Percentiles rank a stretch among this genome's conserved stretches.
Evolutionary conservation across 23 tunicate species (phyloP).

Genomic region (Phallusia fumigata): DNA sequence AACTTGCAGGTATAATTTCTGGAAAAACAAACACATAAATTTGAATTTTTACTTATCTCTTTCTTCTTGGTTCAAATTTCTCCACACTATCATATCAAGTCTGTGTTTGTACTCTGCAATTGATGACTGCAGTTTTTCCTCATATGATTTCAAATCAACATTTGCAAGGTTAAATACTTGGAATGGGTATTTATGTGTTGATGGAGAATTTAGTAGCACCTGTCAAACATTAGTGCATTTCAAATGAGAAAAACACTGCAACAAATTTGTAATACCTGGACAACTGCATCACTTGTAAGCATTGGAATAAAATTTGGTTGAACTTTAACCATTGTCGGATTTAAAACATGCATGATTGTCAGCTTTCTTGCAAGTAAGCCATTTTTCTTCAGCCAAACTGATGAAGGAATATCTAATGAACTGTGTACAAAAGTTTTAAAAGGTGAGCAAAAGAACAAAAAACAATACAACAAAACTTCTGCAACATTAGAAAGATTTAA

Average conservation of each 20-base stretch:
- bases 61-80: slow-evolving; percentile 30
- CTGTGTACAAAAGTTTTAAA: slow-evolving; percentile 19
- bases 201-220: slow-evolving; percentile 12
- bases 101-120: slow-evolving; percentile 24
- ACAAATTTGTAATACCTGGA: slow-evolving; percentile 1
- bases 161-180: slow-evolving; percentile 42
- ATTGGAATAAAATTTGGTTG: slow-evolving; percentile 27
- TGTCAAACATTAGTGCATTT: background rate
- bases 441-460: no score
- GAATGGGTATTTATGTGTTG: slow-evolving; percentile 11
- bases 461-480: no score
- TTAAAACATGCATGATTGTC: slow-evolving; percentile 36
- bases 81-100: slow-evolving; percentile 36
- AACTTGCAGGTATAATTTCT: background rate
- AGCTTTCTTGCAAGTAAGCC: slow-evolving; percentile 43
- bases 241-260: background rate
- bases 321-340: slow-evolving; percentile 22
- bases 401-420: slow-evolving; percentile 11
- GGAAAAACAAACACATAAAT: background rate
- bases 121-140: slow-evolving; percentile 9
- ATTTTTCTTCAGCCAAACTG: slow-evolving; percentile 42
- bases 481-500: no score
- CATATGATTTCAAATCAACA: slow-evolving; percentile 40
- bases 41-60: slow-evolving; percentile 27
- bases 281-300: slow-evolving; percentile 21